These are phyloP conservation scores for Siniperca scherzeri DNA, from an alignment of 2,797 vertebrate species.

Conservation along the genomic window DNA sequence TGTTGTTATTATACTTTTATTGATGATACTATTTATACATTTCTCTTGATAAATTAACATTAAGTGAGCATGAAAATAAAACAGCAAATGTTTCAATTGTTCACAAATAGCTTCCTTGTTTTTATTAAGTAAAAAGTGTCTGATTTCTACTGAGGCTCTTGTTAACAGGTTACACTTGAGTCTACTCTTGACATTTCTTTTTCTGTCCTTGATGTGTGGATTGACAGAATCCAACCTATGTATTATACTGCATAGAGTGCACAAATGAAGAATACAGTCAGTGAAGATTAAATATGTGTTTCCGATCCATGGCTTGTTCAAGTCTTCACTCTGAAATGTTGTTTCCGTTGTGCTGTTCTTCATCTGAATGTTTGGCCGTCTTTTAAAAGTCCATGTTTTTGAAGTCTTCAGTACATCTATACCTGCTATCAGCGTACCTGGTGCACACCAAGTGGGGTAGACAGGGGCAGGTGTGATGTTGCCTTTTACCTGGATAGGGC, in stretches of 20 bases:
- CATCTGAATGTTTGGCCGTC: conserved; percentile 1
- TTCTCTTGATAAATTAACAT: conserved; percentile 61
- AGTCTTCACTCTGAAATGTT: conserved; percentile 35
- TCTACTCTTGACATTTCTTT: conserved; percentile 6
- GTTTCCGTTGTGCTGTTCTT: conserved; percentile 25
- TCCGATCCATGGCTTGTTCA: conserved; percentile 33
- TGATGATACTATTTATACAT: conserved; percentile 62
- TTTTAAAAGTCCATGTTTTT: conserved; percentile 90
- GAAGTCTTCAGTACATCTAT: conserved; percentile 89
- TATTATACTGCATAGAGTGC: conserved; percentile 60
- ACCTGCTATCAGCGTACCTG: conserved; percentile 84
- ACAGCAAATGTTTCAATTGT: conserved; percentile 21
- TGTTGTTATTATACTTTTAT: conserved; percentile 65
- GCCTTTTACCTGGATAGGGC: conserved; percentile 90
- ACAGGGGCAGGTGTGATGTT: conserved; percentile 93
- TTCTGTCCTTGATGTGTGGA: conserved; percentile 32
- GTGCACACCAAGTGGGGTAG: conserved; percentile 88
- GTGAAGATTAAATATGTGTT: conserved; percentile 45
- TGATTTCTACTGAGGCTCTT: conserved; percentile 28
- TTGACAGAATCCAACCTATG: conserved; percentile 36
- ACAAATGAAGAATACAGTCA: conserved; percentile 56
- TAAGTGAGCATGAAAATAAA: conserved; percentile 47
- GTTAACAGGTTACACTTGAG: conserved; percentile 11
- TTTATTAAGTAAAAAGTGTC: conserved; percentile 36
- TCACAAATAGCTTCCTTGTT: conserved; percentile 40